Evolutionary conservation across 1,140 invertebrate species (phyloP), one percentile per base, ranked within the genome.

Genomic region (Mactra quadrangularis): DNA sequence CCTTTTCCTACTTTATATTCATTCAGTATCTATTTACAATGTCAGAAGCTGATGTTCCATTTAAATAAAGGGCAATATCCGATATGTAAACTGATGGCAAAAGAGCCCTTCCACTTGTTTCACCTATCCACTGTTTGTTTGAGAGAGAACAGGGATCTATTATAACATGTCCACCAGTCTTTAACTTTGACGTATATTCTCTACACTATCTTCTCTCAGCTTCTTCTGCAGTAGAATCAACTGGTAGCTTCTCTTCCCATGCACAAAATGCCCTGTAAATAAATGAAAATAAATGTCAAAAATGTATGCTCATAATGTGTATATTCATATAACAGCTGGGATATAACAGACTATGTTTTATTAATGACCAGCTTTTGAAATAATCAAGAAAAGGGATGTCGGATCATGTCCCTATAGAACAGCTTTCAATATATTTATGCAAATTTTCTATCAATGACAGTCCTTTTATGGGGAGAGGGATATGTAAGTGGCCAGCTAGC

Each of bases 1-100:
- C 66, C 83, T 35, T 85, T 79, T n/a, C 76, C 76, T 15, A 31
- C 64, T 38, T 85, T 85, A 47, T 85, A 85, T n/a, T 74, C 68
- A 53, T 79, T 79, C 9, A 79, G 4, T 0, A 70, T 3, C 7
- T n/a, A n/a, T n/a, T n/a, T n/a, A n/a, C n/a, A n/a, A n/a, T n/a
- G n/a, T n/a, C n/a, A n/a, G n/a, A n/a, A n/a, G 74, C 38, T 2
- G 74, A 31, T 27, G 25, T 4, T 13, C 59, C 17, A 11, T 70
- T 55, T 4, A 79, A 17, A 29, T 55, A 79, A 9, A 17, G 15
- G 15, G 50, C 7, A 19, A 79, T 68, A 38, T 79, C 76, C 29
- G 76, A 57, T 9, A 79, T 79, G 33, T 79, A 79, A 6, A 68
- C 11, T 2, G 76, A 27, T 11, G 62, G 62, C 76, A 60, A 79